Conservation (phyloP, 2,113 vertebrate species). For the Brachyhypopomus gauderio region DNA sequence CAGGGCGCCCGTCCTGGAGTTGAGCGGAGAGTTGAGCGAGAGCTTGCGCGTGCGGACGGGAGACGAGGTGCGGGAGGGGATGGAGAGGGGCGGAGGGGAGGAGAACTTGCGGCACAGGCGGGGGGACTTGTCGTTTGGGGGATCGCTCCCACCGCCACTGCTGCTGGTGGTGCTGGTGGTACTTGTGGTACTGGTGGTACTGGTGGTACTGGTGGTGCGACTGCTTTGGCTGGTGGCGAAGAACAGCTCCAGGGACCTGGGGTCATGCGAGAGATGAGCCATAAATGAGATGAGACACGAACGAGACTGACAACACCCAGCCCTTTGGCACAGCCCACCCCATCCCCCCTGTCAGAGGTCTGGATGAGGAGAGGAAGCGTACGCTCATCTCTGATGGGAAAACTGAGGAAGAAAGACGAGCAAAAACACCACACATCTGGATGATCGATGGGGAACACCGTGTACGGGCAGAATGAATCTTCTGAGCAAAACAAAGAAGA, state of each 20-base stretch:
- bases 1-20: conserved; percentile 81
- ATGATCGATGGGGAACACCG: not conserved
- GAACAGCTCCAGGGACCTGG: conserved; percentile 95
- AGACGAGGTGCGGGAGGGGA: conserved; percentile 88
- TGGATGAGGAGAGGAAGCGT: not conserved
- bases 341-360: not conserved
- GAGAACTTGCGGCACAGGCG: conserved; percentile 95
- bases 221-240: conserved; percentile 92
- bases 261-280: not conserved
- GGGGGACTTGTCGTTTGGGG: conserved; percentile 88
- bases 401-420: not conserved
- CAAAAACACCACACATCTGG: not conserved
- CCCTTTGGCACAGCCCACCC: not conserved
- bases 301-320: not conserved
- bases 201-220: conserved; percentile 57
- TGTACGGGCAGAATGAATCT: conserved; percentile 11
- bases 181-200: conserved; percentile 49
- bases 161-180: conserved; percentile 77
- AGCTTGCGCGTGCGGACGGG: conserved; percentile 89
- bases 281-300: conserved; percentile 2
- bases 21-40: conserved; percentile 89
- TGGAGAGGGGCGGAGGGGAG: conserved; percentile 88
- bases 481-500: not conserved
- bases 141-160: conserved; percentile 65
- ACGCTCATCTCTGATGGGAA: conserved; percentile 1